These are phyloP conservation scores for Neotoxoptera formosana DNA, from an alignment of 1,140 invertebrate species.

Conservation along the genomic window DNA sequence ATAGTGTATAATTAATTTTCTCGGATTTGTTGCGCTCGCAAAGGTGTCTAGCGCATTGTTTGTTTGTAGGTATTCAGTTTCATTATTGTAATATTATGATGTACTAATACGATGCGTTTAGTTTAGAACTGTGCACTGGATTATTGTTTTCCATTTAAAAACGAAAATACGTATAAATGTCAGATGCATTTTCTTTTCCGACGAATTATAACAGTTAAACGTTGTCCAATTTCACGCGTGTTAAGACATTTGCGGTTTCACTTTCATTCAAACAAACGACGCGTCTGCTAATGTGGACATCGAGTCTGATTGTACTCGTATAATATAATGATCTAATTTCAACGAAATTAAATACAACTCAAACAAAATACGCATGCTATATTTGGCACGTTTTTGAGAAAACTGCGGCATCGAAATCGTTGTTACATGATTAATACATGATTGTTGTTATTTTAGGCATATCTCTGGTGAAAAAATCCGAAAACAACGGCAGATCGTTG, in stretches of 20 bases:
- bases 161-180: not conserved
- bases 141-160: not conserved
- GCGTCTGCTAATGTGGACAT: not conserved
- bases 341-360: not conserved
- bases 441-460: constrained; percentile 58
- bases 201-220: not conserved
- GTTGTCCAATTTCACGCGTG: constrained; percentile 9
- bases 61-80: not conserved
- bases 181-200: not conserved
- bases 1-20: not conserved
- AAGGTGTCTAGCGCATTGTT: not conserved
- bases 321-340: not conserved
- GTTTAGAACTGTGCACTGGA: not conserved
- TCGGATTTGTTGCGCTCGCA: not conserved
- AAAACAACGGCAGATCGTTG: constrained; percentile 60
- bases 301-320: not conserved
- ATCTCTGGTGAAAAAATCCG: constrained; percentile 59
- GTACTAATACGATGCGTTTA: not conserved
- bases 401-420: not conserved
- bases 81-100: not conserved
- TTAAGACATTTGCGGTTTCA: not conserved
- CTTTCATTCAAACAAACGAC: not conserved
- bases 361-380: not conserved
- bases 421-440: not conserved
- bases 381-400: not conserved